Base-by-base conservation (phyloP, 2,797 vertebrate species). In the Smutsia gigantea region DNA sequence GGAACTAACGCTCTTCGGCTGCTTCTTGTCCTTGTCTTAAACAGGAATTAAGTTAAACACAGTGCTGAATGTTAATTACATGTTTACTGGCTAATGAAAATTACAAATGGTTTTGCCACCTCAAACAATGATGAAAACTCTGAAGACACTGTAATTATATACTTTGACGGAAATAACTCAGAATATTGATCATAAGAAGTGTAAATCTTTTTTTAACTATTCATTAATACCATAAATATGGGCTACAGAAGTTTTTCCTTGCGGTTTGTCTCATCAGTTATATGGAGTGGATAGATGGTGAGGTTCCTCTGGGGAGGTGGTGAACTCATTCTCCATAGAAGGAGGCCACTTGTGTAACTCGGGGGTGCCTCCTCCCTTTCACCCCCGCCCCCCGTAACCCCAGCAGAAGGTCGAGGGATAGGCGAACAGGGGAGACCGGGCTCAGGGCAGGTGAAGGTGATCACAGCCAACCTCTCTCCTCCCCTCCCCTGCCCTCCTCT, bases 11-110 rank as follows among this genome's bases (percentile, higher is more conserved):
- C 97, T 98, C 98, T 96, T 98, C 97, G 97, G 97, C 97, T 97
- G 98, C 98, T 98, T 96, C 98, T 98, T 98, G 98, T 98, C 98
- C 98, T 98, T 98, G 97, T 97, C 98, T 98, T 98, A 98, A 98
- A 98, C 98, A 98, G 98, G 98, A 98, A 98, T 99, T 98, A 99
- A 98, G 98, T 98, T 98, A 98, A 98, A 98, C 98, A 98, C 98
- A 98, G 98, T 97, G 98, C 98, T 98, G 98, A 98, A 97, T 98
- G 97, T 98, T 98, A 98, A 99, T 98, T 98, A 98, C 98, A 98
- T 98, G 98, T 98, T 99, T 98, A 98, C 98, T 98, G 98, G 98
- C 98, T 98, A 99, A 99, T 99, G 98, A 98, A 98, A 98, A 98
- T 98, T 98, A 98, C 98, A 98, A 98, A 98, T 98, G 98, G 98